Evolutionary conservation across 2,888 invertebrate genomes (phyloP).

Genomic region (Eudemis profundana): DNA sequence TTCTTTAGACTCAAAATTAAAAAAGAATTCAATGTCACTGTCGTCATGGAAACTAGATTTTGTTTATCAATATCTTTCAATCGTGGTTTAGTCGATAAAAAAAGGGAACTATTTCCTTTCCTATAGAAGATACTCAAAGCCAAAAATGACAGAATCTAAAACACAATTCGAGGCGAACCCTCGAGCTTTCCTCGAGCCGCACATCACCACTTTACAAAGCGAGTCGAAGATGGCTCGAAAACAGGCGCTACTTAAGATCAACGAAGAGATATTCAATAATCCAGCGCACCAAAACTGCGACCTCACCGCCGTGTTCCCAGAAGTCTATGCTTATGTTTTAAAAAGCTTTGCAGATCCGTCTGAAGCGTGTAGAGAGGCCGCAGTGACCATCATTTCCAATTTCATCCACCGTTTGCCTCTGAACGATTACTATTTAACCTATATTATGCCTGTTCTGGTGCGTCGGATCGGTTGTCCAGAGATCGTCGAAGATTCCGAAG

Average conservation of each 20-base stretch:
- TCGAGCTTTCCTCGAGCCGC: slow-evolving; percentile 66
- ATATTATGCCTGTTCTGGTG: slow-evolving; percentile 90
- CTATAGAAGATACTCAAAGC: background rate
- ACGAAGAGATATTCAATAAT: slow-evolving; percentile 76
- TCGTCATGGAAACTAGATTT: slow-evolving; percentile 67
- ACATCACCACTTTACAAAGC: slow-evolving; percentile 81
- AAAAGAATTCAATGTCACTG: slow-evolving; percentile 31
- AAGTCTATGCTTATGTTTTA: slow-evolving; percentile 73
- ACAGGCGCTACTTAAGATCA: slow-evolving; percentile 83
- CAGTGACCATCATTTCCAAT: slow-evolving; percentile 83
- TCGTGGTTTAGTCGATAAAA: slow-evolving; percentile 46
- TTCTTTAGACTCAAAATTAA: background rate
- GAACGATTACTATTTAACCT: slow-evolving; percentile 90
- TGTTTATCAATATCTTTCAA: slow-evolving; percentile 62
- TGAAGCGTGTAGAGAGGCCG: slow-evolving; percentile 87
- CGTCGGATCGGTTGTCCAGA: slow-evolving; percentile 92
- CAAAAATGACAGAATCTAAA: slow-evolving; percentile 63
- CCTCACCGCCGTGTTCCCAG: slow-evolving; percentile 67
- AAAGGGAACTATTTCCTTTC: slow-evolving; percentile 1
- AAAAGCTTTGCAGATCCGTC: slow-evolving; percentile 83
- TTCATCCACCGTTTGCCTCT: slow-evolving; percentile 86
- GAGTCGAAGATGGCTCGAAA: slow-evolving; percentile 86
- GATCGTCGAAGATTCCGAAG: slow-evolving; percentile 89
- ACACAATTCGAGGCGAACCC: slow-evolving; percentile 66
- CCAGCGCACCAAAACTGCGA: slow-evolving; percentile 69